A percentile compares a stretch with the other conserved stretches of the same genome.
Conservation (phyloP, 2,113 vertebrate species). For the Cynoglossus semilaevis region DNA sequence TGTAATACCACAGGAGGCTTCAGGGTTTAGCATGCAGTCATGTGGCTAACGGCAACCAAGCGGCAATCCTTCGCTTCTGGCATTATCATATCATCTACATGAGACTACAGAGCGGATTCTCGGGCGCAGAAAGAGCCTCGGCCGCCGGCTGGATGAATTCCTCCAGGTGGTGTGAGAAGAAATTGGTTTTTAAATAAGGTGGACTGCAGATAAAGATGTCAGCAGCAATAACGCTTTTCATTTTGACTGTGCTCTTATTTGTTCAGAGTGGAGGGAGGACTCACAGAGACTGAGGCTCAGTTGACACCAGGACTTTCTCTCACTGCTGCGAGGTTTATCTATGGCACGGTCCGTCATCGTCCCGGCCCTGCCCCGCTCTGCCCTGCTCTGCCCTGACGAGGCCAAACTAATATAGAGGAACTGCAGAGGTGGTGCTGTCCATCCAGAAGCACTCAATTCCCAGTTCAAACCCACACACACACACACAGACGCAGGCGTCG, state of each 20-base stretch:
- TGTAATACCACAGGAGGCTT: conserved; percentile 27
- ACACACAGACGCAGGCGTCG: conserved; percentile 13
- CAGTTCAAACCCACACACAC: conserved; percentile 10
- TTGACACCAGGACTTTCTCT: conserved; percentile 55
- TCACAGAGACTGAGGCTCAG: conserved; percentile 25
- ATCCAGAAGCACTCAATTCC: conserved; percentile 22
- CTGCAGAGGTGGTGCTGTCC: conserved; percentile 52
- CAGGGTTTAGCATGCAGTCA: conserved; percentile 26
- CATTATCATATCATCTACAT: conserved; percentile 47
- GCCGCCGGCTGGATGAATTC: conserved; percentile 50
- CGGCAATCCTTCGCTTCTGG: conserved; percentile 33
- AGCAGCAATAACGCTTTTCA: conserved; percentile 69
- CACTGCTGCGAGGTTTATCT: conserved; percentile 48
- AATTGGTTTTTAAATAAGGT: conserved; percentile 70
- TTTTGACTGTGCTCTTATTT: conserved; percentile 70
- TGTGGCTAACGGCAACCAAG: conserved; percentile 41
- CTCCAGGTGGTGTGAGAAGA: conserved; percentile 57
- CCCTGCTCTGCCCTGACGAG: conserved; percentile 11
- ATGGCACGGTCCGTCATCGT: not conserved
- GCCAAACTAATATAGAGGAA: conserved; percentile 55
- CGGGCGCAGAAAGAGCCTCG: conserved; percentile 36
- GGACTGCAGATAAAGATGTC: conserved; percentile 66
- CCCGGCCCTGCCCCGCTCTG: conserved; percentile 23
- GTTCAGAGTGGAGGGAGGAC: conserved; percentile 50
- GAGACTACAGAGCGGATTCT: conserved; percentile 56